phyloP scores from a whole-genome alignment of 2,113 vertebrate genomes.

The Podarcis muralis region DNA sequence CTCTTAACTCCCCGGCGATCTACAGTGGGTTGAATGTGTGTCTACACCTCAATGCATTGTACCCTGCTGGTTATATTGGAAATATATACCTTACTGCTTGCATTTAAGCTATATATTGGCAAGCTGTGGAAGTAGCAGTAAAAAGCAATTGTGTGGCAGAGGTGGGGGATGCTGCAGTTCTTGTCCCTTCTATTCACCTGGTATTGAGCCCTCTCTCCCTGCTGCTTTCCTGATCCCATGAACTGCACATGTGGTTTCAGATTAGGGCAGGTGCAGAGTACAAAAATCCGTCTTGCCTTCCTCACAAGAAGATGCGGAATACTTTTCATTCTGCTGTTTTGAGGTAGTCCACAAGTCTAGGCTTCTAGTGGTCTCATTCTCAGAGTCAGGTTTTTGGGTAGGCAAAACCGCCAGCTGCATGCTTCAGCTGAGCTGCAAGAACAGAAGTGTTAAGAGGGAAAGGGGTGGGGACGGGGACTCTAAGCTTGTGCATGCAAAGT shows the following conservation, averaged over 20 bases:
- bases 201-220: too few relatives aligned
- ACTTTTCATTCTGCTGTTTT: neutral
- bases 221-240: too few relatives aligned
- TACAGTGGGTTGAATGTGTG: neutral
- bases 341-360: neutral
- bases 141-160: neutral
- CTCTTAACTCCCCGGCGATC: neutral
- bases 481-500: constrained; percentile 47
- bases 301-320: neutral
- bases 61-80: neutral
- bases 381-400: neutral
- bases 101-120: neutral
- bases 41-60: neutral
- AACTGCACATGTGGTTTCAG: neutral
- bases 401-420: neutral
- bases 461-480: neutral
- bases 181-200: neutral
- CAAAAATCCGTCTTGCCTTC: neutral
- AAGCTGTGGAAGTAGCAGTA: neutral
- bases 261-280: neutral
- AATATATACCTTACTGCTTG: neutral
- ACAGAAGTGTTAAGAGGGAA: too few relatives aligned
- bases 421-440: neutral
- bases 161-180: neutral
- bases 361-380: neutral